Evolutionary conservation across 2,113 vertebrate genomes (phyloP).

Genomic region (Octodon degus): DNA sequence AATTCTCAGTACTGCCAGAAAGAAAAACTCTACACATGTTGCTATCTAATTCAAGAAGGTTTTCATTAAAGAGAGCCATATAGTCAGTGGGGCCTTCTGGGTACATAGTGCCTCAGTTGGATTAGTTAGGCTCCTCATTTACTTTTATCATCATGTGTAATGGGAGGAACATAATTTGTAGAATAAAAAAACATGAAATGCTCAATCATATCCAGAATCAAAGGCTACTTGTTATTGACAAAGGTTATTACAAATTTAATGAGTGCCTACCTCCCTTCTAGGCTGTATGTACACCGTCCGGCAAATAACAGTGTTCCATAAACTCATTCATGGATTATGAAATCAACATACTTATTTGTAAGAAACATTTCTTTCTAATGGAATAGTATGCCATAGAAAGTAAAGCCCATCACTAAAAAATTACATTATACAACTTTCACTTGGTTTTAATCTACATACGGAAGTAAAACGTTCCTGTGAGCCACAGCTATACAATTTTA

Average conservation of each 20-base stretch:
- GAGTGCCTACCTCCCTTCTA: background rate
- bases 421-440: background rate
- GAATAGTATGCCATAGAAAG: background rate
- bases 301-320: background rate
- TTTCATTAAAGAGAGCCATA: background rate
- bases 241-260: background rate
- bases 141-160: background rate
- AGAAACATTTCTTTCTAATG: background rate
- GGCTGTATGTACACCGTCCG: background rate
- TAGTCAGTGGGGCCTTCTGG: background rate
- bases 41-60: background rate
- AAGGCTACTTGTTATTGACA: background rate
- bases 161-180: background rate
- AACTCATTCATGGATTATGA: background rate
- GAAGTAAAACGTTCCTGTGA: background rate
- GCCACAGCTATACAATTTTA: background rate
- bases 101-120: background rate
- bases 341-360: background rate
- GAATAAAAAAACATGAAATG: background rate
- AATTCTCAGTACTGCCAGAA: background rate
- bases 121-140: background rate
- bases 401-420: background rate
- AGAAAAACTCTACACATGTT: background rate
- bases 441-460: background rate
- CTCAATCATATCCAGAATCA: background rate